Base-by-base conservation (phyloP, 2,113 vertebrate genomes). In the Pedetes capensis region DNA sequence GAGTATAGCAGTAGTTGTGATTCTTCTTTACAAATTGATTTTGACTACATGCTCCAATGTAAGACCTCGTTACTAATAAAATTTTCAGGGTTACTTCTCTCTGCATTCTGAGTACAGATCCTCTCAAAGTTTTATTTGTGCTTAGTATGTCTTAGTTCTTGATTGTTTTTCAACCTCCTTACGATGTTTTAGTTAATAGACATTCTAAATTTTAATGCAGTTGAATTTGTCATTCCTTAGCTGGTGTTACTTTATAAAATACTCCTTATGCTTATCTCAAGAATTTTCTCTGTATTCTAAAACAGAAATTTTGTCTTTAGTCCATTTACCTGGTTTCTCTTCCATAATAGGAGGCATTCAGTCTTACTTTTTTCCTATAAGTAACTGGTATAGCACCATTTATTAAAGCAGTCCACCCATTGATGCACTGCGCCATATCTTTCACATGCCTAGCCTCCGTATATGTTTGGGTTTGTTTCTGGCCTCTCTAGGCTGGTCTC, bases 101-200 rank as follows among this genome's bases (percentile, higher is more conserved):
- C 14, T 34, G 29, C 49, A 25, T 69, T 80, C 53, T 61, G 44
- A 78, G 27, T 87, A 39, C 20, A 51, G 11, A 63, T 69, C 57
- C 27, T 55, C 88, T 93, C 69, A 59, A 39, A 91, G 10, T 95
- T 79, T 91, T 80, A 44, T 66, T 64, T 95, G 42, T 72, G 29
- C 11, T 27, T 20, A 72, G 3, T 55, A 47, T 78, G 49, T 89
- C n/a, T 8, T 79, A 74, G 71, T 85, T 85, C 44, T 7, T 80
- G 49, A 61, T 68, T 42, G 34, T n/a, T 74, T 51, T 92, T 83
- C 11, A 44, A 42, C 78, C 10, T 66, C 42, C 78, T 57, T 55
- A 23, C 64, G 6, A 4, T 57, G 12, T 93, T 85, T 85, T 47
- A 81, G 7, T 91, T 57, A 91, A 69, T 42, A 64, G 20, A 34